phyloP scores from a whole-genome alignment of 2,797 vertebrate genomes.

The Halcyon leucocephala region DNA sequence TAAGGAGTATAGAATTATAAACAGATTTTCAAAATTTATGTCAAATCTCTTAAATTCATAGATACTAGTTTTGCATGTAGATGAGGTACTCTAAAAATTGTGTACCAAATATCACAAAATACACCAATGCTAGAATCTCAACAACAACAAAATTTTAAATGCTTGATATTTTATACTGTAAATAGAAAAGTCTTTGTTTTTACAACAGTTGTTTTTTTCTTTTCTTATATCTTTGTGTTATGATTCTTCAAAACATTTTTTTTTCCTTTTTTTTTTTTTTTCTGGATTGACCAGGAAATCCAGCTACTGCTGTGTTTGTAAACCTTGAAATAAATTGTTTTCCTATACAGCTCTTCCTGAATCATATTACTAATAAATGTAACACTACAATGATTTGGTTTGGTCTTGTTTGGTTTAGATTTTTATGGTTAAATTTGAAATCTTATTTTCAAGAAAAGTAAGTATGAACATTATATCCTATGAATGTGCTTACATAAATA shows the following conservation, averaged over 20 bases:
- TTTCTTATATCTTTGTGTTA: background rate
- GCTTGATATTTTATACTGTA: background rate
- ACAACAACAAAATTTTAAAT: background rate
- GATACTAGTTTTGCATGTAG: background rate
- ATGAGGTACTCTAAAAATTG: background rate
- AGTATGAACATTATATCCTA: background rate
- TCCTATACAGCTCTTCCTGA: background rate
- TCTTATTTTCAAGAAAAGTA: background rate
- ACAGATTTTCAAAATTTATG: background rate
- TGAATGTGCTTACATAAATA: background rate
- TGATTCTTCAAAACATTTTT: background rate
- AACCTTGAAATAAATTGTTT: background rate
- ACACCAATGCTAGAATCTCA: accelerated
- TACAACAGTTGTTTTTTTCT: background rate
- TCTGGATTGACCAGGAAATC: background rate
- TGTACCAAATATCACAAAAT: background rate
- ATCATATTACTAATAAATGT: background rate
- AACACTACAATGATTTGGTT: background rate
- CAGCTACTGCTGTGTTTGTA: accelerated
- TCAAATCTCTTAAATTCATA: background rate
- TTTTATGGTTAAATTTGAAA: background rate
- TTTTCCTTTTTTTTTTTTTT: background rate
- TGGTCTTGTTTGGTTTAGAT: background rate
- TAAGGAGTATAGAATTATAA: background rate
- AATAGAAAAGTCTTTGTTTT: background rate